These are phyloP conservation scores for Exephanes ischioxanthus DNA, from an alignment of 2,888 invertebrate species.

Conservation along the genomic window DNA sequence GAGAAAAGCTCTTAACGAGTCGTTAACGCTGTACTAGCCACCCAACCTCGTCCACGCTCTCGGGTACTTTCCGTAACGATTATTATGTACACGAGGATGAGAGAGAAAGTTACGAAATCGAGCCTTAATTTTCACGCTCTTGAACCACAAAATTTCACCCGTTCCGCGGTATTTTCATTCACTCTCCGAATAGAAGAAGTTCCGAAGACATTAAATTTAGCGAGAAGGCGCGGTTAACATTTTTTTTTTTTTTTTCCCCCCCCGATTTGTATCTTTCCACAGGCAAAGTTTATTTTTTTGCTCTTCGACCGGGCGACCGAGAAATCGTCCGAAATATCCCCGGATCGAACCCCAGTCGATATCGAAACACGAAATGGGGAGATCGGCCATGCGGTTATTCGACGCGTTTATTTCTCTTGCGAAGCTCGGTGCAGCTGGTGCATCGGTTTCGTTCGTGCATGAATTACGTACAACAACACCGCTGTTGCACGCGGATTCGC, in stretches of 20 bases:
- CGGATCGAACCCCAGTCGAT: conserved; percentile 19
- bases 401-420: conserved; percentile 64
- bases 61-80: conserved; percentile 52
- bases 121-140: conserved; percentile 41
- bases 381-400: conserved; percentile 9
- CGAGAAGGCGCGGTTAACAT: not conserved
- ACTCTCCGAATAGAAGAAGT: not conserved
- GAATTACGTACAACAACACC: conserved; percentile 46
- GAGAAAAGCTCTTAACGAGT: conserved; percentile 62
- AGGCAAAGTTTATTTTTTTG: not conserved
- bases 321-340: conserved; percentile 30
- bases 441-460: conserved; percentile 31
- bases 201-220: not conserved
- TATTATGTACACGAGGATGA: conserved; percentile 38
- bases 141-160: conserved; percentile 23
- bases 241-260: too few relatives aligned
- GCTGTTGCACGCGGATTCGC: not conserved
- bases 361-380: conserved; percentile 21
- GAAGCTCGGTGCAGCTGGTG: conserved; percentile 60
- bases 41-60: conserved; percentile 21
- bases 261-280: too few relatives aligned
- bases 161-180: not conserved
- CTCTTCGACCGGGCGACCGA: not conserved
- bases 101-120: conserved; percentile 12
- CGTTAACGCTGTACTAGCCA: conserved; percentile 47